These are phyloP conservation scores for Pyrocoelia pectoralis DNA, from an alignment of 2,888 invertebrate genomes.

Conservation along the genomic window DNA sequence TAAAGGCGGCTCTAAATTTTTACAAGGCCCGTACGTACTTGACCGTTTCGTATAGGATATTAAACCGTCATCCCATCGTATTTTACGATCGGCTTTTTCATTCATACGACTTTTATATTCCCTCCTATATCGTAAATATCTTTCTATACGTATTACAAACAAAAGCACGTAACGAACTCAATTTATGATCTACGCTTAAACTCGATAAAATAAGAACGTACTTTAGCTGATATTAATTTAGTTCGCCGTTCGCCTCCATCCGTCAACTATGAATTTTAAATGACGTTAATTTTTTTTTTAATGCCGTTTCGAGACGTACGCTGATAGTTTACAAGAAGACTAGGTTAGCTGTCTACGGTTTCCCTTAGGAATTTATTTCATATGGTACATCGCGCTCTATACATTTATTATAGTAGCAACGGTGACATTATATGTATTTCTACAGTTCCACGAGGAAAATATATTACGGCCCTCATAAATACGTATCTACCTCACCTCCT, in stretches of 20 bases:
- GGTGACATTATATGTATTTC: constrained; percentile 28
- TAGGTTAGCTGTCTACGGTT: constrained; percentile 26
- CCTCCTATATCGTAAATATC: constrained; percentile 32
- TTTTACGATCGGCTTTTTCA: constrained; percentile 36
- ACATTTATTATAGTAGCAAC: constrained; percentile 26
- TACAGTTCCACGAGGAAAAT: constrained; percentile 12
- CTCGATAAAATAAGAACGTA: constrained; percentile 21
- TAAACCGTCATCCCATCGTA: constrained; percentile 34
- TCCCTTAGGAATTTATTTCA: constrained; percentile 30
- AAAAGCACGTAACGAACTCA: constrained; percentile 29
- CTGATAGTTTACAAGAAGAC: constrained; percentile 13
- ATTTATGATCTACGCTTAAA: constrained; percentile 26
- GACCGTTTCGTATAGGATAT: constrained; percentile 33
- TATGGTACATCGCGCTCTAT: constrained; percentile 31
- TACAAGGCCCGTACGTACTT: constrained; percentile 33
- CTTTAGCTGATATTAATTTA: neutral
- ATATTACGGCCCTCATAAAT: constrained; percentile 13
- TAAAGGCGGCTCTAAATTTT: constrained; percentile 32
- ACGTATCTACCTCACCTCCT: no score
- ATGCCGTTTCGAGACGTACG: neutral
- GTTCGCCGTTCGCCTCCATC: neutral
- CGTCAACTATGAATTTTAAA: neutral
- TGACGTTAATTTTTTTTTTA: neutral
- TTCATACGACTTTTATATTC: constrained; percentile 34
- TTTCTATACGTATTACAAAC: constrained; percentile 27